Percentiles rank a stretch among this genome's conserved stretches.
These are phyloP conservation scores for Parnassius mnemosyne DNA, from an alignment of 2,888 invertebrate species.

Conservation along the genomic window DNA sequence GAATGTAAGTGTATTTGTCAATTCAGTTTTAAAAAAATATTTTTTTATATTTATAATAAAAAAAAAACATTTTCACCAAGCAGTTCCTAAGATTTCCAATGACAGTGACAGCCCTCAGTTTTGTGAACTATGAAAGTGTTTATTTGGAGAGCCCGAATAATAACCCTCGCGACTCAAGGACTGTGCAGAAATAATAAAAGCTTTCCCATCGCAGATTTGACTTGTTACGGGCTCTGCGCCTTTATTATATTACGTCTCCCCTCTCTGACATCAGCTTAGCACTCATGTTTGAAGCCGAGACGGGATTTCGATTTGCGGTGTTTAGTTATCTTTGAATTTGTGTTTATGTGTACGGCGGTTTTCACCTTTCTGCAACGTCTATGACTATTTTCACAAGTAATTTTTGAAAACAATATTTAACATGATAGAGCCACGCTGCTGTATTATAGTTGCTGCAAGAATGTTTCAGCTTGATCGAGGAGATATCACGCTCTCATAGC, in stretches of 20 bases:
- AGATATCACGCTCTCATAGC: too few relatives aligned
- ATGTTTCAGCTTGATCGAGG: too few relatives aligned
- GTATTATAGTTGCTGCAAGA: too few relatives aligned
- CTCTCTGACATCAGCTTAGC: constrained; percentile 9
- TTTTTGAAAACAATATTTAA: too few relatives aligned
- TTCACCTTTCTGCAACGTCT: too few relatives aligned
- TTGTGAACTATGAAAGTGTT: constrained; percentile 10
- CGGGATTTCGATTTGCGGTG: constrained; percentile 20
- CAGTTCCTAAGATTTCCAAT: constrained; percentile 6
- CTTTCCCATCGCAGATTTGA: constrained; percentile 1
- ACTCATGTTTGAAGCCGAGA: constrained; percentile 9
- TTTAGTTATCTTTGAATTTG: background rate
- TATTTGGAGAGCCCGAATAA: constrained; percentile 6
- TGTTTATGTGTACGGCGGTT: too few relatives aligned
- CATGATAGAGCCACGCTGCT: too few relatives aligned
- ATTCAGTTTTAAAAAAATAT: too few relatives aligned
- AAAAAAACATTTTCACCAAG: too few relatives aligned
- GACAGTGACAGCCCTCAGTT: background rate
- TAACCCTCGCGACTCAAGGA: constrained; percentile 11
- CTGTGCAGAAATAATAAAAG: constrained; percentile 10
- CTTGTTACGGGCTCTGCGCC: background rate
- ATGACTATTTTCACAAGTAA: too few relatives aligned
- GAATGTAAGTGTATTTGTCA: too few relatives aligned
- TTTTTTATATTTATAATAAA: too few relatives aligned
- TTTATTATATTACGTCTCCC: constrained; percentile 20